Evolutionary conservation across 2,113 vertebrate species (phyloP).

Genomic region (Apeltes quadracus): DNA sequence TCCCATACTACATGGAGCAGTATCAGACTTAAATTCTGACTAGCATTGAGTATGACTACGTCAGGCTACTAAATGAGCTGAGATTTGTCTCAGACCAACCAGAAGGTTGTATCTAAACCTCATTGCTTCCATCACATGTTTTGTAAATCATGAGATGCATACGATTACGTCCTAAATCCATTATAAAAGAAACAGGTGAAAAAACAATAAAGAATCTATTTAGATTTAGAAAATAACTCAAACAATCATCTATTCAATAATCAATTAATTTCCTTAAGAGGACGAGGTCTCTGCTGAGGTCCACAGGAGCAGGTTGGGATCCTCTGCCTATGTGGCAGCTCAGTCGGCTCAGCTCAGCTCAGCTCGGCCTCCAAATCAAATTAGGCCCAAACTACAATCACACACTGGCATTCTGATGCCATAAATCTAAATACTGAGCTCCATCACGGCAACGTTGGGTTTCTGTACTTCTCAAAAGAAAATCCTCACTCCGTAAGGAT

Average conservation of each 20-base stretch:
- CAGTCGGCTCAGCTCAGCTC: no score
- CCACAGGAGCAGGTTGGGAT: slow-evolving; percentile 11
- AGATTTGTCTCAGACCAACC: background rate
- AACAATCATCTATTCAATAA: background rate
- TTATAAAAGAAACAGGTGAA: background rate
- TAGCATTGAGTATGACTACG: no score
- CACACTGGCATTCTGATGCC: slow-evolving; percentile 46
- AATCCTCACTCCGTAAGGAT: slow-evolving; percentile 5
- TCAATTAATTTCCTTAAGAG: background rate
- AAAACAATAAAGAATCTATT: slow-evolving; percentile 2
- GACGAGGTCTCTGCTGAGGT: slow-evolving; percentile 3
- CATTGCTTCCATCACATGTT: background rate
- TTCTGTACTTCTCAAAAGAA: slow-evolving; percentile 29
- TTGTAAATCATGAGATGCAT: background rate
- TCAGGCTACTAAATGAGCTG: background rate
- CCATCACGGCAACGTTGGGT: slow-evolving; percentile 51
- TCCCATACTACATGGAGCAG: no score
- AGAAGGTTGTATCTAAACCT: background rate
- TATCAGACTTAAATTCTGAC: no score
- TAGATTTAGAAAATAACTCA: slow-evolving; percentile 1
- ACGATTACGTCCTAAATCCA: background rate
- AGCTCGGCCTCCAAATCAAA: no score
- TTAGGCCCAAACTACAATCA: slow-evolving; percentile 61
- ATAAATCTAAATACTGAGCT: slow-evolving; percentile 53
- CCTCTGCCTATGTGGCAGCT: slow-evolving; percentile 20